Base-by-base conservation (phyloP, 2,888 invertebrate genomes). In the Rhorus exstirpatorius region DNA sequence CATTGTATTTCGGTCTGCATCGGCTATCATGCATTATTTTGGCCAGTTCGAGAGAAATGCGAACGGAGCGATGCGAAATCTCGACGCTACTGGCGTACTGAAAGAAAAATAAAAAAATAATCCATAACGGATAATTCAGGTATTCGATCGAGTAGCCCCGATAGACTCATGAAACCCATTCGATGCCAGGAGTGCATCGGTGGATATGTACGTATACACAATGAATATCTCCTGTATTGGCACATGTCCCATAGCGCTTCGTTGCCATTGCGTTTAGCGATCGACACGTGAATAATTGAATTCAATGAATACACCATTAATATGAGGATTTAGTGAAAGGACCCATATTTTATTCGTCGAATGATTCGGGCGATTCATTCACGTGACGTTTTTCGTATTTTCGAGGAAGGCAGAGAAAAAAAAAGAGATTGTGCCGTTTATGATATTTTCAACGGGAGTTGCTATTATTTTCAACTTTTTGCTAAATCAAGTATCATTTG, bases 201-300 rank as follows among this genome's bases (percentile, higher is more conserved):
- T n/a, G 41, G 38, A 41, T 49, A 17, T 24, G 24, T 41, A 51
- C 17, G 58, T 51, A 44, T 19, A 19, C 58, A 58, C n/a, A n/a
- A n/a, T n/a, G 49, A 24, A 3, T 12, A 61, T 35, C 31, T 35
- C 38, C 17, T 60, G 19, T 19, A 21, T 3, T 65, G 19, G 19
- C 26, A 60, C 58, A 19, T 41, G 35, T 53, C 14, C 12, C 1
- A 14, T 35, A 26, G 17, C 24, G 7, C 44, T 21, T 61, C 2
- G 58, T 19, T 68, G 17, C 65, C 19, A 26, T 31, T 55, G 35
- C 55, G 49, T 14, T 72, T 26, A 49, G 38, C 60, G 79, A 79
- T 72, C 72, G 79, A 72, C 60, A 72, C 17, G 58, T 19, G 72
- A 79, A 72, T 72, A 72, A 79, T 79, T 79, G 58, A 79, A 79